These are phyloP conservation scores for Leptinotarsa defecta DNA, from an alignment of 1,140 invertebrate genomes.

Conservation along the genomic window DNA sequence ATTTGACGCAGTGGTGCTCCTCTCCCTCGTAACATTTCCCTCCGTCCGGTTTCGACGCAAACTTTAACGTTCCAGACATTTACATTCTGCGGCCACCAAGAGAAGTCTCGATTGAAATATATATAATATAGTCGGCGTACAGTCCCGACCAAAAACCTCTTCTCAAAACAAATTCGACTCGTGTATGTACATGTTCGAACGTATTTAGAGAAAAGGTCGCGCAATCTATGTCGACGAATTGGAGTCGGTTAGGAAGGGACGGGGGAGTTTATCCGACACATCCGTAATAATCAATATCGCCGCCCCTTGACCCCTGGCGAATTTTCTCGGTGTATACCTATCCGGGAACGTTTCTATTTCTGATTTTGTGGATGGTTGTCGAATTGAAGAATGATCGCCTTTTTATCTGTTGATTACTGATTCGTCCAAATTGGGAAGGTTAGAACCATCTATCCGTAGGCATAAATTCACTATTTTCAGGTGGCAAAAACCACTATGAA, in stretches of 20 bases:
- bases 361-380: no score
- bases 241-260: neutral
- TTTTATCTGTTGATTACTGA: no score
- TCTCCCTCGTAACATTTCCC: neutral
- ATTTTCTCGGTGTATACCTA: neutral
- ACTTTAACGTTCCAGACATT: neutral
- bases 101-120: neutral
- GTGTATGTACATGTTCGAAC: slow-evolving; percentile 10
- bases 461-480: no score
- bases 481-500: no score
- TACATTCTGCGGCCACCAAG: neutral
- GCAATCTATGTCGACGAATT: neutral
- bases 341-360: no score
- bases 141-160: slow-evolving; percentile 4
- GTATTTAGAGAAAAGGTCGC: slow-evolving; percentile 21
- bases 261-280: slow-evolving; percentile 18
- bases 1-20: neutral
- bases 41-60: neutral
- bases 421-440: no score
- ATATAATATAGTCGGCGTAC: neutral
- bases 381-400: no score
- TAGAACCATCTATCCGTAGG: no score
- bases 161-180: neutral
- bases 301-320: neutral
- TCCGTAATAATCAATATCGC: slow-evolving; percentile 17